Percentiles rank a stretch among this genome's conserved stretches.
These are phyloP conservation scores for Augiades crinisus DNA, from an alignment of 2,888 invertebrate species.

Conservation along the genomic window DNA sequence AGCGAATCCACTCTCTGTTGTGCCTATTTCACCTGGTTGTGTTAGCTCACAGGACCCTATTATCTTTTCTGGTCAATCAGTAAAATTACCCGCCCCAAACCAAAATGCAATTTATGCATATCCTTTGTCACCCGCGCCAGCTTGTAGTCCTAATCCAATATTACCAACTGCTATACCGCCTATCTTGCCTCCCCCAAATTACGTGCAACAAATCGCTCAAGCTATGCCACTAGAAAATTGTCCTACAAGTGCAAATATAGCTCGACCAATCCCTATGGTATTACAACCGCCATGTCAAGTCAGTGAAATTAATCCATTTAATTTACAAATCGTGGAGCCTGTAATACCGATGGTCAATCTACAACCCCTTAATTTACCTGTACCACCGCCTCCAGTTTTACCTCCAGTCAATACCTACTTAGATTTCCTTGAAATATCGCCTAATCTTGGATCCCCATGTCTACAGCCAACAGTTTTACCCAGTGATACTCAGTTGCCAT, in stretches of 20 bases:
- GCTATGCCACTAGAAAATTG: slow-evolving; percentile 28
- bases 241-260: slow-evolving; percentile 24
- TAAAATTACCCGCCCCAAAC: background rate
- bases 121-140: background rate
- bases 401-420: slow-evolving; percentile 22
- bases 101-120: slow-evolving; percentile 11
- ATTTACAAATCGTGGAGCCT: slow-evolving; percentile 13
- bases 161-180: slow-evolving; percentile 2
- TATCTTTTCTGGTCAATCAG: slow-evolving; percentile 5
- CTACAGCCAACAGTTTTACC: slow-evolving; percentile 11
- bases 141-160: background rate
- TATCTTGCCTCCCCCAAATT: background rate
- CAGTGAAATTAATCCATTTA: slow-evolving; percentile 12
- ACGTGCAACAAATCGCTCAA: slow-evolving; percentile 23
- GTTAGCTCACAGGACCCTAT: slow-evolving; percentile 18
- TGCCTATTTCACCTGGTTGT: slow-evolving; percentile 14
- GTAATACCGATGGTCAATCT: slow-evolving; percentile 13
- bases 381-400: slow-evolving; percentile 20
- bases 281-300: slow-evolving; percentile 27
- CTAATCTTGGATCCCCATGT: slow-evolving; percentile 10
- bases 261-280: slow-evolving; percentile 27
- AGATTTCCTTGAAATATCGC: slow-evolving; percentile 20
- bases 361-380: slow-evolving; percentile 22
- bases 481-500: slow-evolving; percentile 36
- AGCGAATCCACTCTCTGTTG: background rate